A percentile compares a stretch with the other conserved stretches of the same genome.
These are phyloP conservation scores for Eilema griseolum DNA, from an alignment of 2,888 invertebrate species.

Conservation along the genomic window DNA sequence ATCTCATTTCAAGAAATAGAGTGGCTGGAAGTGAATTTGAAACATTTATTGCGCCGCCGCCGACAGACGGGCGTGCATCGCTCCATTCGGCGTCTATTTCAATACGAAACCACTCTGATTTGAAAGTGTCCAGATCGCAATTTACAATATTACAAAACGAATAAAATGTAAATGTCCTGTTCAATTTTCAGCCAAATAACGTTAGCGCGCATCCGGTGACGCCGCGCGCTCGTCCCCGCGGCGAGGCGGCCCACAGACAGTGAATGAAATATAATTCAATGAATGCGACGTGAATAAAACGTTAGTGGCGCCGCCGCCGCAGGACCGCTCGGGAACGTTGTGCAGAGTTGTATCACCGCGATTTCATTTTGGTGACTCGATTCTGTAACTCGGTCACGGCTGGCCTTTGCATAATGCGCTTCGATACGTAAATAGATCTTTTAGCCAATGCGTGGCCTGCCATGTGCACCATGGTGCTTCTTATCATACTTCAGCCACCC, in stretches of 20 bases:
- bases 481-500: too few relatives aligned
- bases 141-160: conserved; percentile 7
- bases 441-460: background rate
- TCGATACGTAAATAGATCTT: background rate
- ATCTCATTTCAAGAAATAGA: conserved; percentile 45
- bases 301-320: background rate
- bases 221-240: background rate
- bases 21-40: conserved; percentile 39
- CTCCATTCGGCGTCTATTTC: conserved; percentile 3
- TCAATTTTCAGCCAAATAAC: conserved; percentile 13
- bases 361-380: background rate
- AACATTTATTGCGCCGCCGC: conserved; percentile 36
- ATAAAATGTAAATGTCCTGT: conserved; percentile 12
- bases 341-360: background rate
- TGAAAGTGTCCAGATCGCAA: background rate
- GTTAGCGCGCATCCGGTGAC: conserved; percentile 9
- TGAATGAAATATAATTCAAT: conserved; percentile 16
- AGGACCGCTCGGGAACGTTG: background rate
- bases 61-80: conserved; percentile 14
- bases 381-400: background rate
- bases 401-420: conserved; percentile 1
- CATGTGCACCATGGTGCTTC: background rate
- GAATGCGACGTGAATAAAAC: background rate
- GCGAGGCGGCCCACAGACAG: background rate
- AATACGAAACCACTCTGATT: conserved; percentile 11